Conservation (phyloP, 2,113 vertebrate species). For the Eudyptes chrysolophus region DNA sequence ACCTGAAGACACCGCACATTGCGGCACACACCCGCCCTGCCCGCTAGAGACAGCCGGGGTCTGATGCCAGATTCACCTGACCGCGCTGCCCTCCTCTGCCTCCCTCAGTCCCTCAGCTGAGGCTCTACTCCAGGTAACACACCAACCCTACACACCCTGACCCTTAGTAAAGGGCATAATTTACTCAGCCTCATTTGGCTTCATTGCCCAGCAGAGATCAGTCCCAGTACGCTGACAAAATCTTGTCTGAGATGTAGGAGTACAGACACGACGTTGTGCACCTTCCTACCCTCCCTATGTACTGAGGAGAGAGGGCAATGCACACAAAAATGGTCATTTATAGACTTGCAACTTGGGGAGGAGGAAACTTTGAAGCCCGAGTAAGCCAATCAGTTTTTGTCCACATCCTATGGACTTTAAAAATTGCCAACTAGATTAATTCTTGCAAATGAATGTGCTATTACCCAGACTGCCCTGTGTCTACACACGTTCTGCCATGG, state of each 20-base stretch:
- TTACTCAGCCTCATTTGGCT: too few species aligned
- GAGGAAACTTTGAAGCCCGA: background rate
- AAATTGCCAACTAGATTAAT: background rate
- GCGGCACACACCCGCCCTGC: rapidly evolving
- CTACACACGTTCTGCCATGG: rapidly evolving
- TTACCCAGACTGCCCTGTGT: background rate
- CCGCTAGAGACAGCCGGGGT: background rate
- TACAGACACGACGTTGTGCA: background rate
- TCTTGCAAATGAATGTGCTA: rapidly evolving
- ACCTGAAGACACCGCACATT: rapidly evolving
- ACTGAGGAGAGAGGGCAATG: background rate
- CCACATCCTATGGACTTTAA: background rate
- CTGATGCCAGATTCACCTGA: background rate
- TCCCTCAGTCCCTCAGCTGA: background rate
- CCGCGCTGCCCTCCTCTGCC: background rate
- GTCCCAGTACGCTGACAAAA: background rate
- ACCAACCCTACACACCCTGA: background rate
- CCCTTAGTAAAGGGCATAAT: background rate
- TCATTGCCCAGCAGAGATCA: background rate
- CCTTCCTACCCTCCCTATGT: background rate
- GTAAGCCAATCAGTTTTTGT: background rate
- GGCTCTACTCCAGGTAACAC: background rate
- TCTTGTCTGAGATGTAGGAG: background rate
- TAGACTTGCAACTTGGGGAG: background rate
- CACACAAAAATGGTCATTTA: background rate